Base-by-base conservation (phyloP, 2,113 vertebrate genomes). In the Piaya cayana region DNA sequence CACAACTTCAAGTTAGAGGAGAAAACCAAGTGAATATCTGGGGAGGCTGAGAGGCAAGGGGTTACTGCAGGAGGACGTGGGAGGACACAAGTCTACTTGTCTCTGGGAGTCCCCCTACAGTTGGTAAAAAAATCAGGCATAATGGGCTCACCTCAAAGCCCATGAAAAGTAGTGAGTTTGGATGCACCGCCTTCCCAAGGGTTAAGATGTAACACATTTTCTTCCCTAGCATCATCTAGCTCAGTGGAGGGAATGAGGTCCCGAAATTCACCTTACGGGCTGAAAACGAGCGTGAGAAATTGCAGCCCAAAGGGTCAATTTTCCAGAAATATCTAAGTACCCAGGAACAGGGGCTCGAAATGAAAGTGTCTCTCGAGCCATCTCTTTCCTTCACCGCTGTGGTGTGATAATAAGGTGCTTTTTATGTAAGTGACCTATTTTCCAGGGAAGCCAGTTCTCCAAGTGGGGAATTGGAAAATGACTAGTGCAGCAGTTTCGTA, bases 391-490 rank as follows among this genome's bases (percentile, higher is more conserved):
- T 93, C 72, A 60, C 93, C 47, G 30, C 95, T 93, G 45, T 90
- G 63, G 82, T 85, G 92, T 90, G 83, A 95, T 97, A 97, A 97
- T 96, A 97, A 97, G 96, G 96, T 97, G 92, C 95, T 96, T 97
- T 97, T 97, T 96, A 97, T 97, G 96, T 97, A 97, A 97, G 96
- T 96, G 96, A 97, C 97, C 97, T 97, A 97, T 97, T 97, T 97
- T 97, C 96, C 90, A 94, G 95, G 93, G 93, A 97, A 97, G 95
- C 82, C 92, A 84, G 95, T 86, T 96, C 95, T 95, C 84, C 18
- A 67, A 95, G 70, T 52, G 86, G 94, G 96, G 95, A 97, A 97
- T 93, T 95, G 93, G 95, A 97, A 97, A 97, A 97, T 86, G 96
- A 92, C 95, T 94, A 95, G 84, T 97, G 90, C 96, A 97, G 96